These are phyloP conservation scores for Dryocosmus kuriphilus DNA, from an alignment of 2,888 invertebrate genomes.

Conservation along the genomic window DNA sequence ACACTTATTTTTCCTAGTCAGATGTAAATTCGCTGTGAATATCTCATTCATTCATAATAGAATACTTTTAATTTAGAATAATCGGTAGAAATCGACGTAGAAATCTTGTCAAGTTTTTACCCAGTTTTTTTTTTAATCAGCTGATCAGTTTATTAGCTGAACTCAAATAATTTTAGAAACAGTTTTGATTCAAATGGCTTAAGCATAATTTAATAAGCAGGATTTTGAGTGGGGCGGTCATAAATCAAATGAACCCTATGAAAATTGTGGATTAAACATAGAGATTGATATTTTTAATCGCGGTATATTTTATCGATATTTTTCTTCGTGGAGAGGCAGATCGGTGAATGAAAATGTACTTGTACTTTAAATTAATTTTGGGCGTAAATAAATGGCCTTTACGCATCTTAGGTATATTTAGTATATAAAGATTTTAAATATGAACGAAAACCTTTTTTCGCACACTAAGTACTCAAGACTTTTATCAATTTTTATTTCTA, in stretches of 20 bases:
- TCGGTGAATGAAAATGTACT: background rate
- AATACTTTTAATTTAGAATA: background rate
- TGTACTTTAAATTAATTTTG: background rate
- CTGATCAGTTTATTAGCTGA: background rate
- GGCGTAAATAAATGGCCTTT: background rate
- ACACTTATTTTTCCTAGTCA: background rate
- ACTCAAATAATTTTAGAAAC: background rate
- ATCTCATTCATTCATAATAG: background rate
- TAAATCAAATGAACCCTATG: background rate
- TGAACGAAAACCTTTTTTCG: background rate
- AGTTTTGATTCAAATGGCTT: background rate
- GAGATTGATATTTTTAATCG: slow-evolving; percentile 5
- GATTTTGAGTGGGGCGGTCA: background rate
- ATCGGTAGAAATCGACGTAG: background rate
- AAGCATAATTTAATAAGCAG: background rate
- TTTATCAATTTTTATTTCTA: background rate
- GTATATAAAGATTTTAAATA: background rate
- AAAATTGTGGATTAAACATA: background rate
- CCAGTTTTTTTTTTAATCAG: background rate
- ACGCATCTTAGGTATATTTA: background rate
- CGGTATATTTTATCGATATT: background rate
- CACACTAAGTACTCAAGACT: background rate
- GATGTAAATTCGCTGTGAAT: background rate
- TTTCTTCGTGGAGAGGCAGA: background rate
- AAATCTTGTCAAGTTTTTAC: background rate